Base-by-base conservation (phyloP, 2,797 vertebrate species). In the Champsocephalus gunnari region DNA sequence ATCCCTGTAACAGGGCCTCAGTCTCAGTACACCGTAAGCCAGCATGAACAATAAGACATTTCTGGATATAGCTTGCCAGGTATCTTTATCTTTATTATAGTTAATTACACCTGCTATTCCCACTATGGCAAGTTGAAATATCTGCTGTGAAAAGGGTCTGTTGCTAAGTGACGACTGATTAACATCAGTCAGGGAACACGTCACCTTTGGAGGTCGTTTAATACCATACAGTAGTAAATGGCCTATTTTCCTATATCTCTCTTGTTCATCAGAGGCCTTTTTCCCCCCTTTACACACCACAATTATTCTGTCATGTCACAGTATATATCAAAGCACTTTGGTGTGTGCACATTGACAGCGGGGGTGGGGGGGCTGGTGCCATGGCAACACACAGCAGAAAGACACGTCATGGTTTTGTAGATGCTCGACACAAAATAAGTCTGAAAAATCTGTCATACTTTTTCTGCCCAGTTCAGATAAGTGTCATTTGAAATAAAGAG, bases 261-360 rank as follows among this genome's bases (percentile, higher is more conserved):
- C 41, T 21, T 60, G 45, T 8, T 60, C 50, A 51, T 55, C 48
- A 13, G 57, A 57, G 32, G 14, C 21, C 9, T 14, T 38, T 57
- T 49, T 70, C 32, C 1, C n/a, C 34, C 12, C 48, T 19, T 49
- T n/a, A 3, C n/a, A 56, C 5, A n/a, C 17, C 70, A 66, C 66
- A 69, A 54, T 79, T 49, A 50, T 64, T 71, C 57, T 72, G 70
- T 73, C 75, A 66, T 65, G 57, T 70, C 50, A 62, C 47, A 19
- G 51, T 45, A 28, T 49, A 34, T 67, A 62, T 75, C 73, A 75
- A 57, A 54, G 71, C 47, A 55, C 28, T 44, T 43, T 65, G 62
- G 63, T 10, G 19, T 65, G 63, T 54, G 68, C 76, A 79, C 58
- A 47, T 45, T 60, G 75, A 84, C 75, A 77, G 73, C 77, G 62